These are phyloP conservation scores for Eupeodes luniger DNA, from an alignment of 2,888 invertebrate genomes.

Conservation along the genomic window DNA sequence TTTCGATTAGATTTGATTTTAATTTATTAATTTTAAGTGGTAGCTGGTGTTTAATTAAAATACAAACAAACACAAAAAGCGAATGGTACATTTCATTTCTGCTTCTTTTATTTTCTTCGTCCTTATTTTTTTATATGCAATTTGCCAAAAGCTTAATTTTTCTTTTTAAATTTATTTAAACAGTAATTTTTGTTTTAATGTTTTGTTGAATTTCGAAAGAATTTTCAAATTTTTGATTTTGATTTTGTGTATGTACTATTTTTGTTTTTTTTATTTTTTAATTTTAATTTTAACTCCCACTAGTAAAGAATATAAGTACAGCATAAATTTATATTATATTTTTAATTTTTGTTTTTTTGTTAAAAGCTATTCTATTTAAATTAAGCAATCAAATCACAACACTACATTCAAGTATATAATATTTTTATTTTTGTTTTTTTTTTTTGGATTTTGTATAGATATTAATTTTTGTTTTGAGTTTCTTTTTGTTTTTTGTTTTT, in stretches of 20 bases:
- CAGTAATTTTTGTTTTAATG: constrained; percentile 41
- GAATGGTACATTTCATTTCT: constrained; percentile 70
- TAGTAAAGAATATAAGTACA: constrained; percentile 69
- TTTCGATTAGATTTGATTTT: constrained; percentile 52
- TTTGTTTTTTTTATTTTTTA: constrained; percentile 6
- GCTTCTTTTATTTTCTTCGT: constrained; percentile 24
- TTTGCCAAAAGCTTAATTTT: constrained; percentile 57
- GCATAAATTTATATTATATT: constrained; percentile 51
- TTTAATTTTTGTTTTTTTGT: constrained; percentile 15
- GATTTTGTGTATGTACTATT: constrained; percentile 71
- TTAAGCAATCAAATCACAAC: constrained; percentile 76
- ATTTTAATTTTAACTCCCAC: constrained; percentile 60
- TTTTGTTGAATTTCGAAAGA: constrained; percentile 52
- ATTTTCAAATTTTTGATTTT: constrained; percentile 71
- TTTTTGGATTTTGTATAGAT: constrained; percentile 59
- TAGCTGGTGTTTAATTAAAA: constrained; percentile 43
- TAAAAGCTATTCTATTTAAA: constrained; percentile 71
- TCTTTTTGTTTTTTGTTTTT: constrained; percentile 35
- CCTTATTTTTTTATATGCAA: constrained; percentile 47
- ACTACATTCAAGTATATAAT: constrained; percentile 72
- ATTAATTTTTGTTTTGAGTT: constrained; percentile 35
- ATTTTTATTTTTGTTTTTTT: constrained; percentile 25
- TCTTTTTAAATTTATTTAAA: constrained; percentile 52
- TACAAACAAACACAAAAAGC: constrained; percentile 57
- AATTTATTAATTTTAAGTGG: constrained; percentile 43